Evolutionary conservation across 2,888 invertebrate genomes (phyloP).

Genomic region (Coleophora deauratella): DNA sequence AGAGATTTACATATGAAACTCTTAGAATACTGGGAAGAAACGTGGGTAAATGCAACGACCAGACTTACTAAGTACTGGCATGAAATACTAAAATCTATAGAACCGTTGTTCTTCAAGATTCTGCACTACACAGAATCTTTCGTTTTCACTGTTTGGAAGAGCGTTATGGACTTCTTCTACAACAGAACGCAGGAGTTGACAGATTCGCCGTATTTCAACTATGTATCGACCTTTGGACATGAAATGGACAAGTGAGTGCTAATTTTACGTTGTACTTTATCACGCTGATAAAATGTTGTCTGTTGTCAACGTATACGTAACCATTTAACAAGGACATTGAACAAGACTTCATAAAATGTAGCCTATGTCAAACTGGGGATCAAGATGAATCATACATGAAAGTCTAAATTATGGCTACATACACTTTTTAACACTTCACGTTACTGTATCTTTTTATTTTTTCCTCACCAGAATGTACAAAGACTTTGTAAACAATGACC

Average conservation of each 20-base stretch:
- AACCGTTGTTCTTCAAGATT: slow-evolving; percentile 84
- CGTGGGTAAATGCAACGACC: slow-evolving; percentile 80
- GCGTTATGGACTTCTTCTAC: slow-evolving; percentile 85
- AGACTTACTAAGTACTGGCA: slow-evolving; percentile 82
- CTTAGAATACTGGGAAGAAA: slow-evolving; percentile 79
- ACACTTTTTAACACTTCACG: no score
- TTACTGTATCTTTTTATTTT: background rate
- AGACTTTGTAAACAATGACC: slow-evolving; percentile 84
- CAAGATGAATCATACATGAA: no score
- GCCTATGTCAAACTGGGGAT: no score
- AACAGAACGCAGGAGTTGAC: slow-evolving; percentile 85
- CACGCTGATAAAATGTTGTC: no score
- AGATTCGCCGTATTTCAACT: slow-evolving; percentile 86
- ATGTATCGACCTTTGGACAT: slow-evolving; percentile 85
- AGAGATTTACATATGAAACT: slow-evolving; percentile 81
- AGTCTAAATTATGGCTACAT: no score
- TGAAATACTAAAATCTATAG: slow-evolving; percentile 80
- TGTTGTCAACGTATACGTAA: no score
- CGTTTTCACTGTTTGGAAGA: slow-evolving; percentile 81
- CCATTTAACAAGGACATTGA: no score
- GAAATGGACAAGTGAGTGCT: slow-evolving; percentile 78
- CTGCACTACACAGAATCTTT: slow-evolving; percentile 84
- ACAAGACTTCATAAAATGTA: no score
- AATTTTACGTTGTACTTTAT: background rate
- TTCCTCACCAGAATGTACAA: slow-evolving; percentile 75